phyloP scores from a whole-genome alignment of 2,888 invertebrate species.

The Perithous albicinctus region DNA sequence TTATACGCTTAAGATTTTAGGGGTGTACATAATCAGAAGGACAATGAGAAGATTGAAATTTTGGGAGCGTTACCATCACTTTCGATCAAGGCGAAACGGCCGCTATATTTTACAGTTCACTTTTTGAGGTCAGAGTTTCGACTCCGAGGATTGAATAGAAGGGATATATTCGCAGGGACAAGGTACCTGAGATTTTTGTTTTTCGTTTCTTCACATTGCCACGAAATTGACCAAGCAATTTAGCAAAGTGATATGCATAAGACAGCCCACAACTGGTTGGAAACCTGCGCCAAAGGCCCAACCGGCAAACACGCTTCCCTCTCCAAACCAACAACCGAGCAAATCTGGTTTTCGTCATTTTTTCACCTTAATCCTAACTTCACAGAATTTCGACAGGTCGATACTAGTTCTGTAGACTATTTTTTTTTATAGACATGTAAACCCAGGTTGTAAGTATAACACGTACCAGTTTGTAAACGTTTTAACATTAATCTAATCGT shows the following conservation, averaged over 20 bases:
- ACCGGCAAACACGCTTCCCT: neutral
- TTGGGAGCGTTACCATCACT: conserved; percentile 45
- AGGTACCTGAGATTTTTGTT: neutral
- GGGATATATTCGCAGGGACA: neutral
- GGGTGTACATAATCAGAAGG: conserved; percentile 4
- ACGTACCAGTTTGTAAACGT: neutral
- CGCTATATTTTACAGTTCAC: conserved; percentile 16
- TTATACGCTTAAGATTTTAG: conserved; percentile 50
- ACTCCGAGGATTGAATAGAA: neutral
- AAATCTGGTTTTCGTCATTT: neutral
- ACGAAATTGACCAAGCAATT: neutral
- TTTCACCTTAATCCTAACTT: neutral
- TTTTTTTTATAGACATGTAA: neutral
- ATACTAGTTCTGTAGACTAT: neutral
- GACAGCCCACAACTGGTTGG: neutral
- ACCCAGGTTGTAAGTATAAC: neutral
- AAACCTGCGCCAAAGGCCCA: neutral
- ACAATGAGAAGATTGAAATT: conserved; percentile 22
- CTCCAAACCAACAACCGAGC: neutral
- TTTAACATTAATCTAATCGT: neutral
- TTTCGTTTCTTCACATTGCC: neutral
- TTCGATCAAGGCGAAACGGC: neutral
- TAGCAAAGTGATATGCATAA: neutral
- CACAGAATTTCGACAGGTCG: neutral
- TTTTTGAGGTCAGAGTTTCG: neutral